Evolutionary conservation across 2,888 invertebrate genomes (phyloP).

Genomic region (Acheta domesticus): DNA sequence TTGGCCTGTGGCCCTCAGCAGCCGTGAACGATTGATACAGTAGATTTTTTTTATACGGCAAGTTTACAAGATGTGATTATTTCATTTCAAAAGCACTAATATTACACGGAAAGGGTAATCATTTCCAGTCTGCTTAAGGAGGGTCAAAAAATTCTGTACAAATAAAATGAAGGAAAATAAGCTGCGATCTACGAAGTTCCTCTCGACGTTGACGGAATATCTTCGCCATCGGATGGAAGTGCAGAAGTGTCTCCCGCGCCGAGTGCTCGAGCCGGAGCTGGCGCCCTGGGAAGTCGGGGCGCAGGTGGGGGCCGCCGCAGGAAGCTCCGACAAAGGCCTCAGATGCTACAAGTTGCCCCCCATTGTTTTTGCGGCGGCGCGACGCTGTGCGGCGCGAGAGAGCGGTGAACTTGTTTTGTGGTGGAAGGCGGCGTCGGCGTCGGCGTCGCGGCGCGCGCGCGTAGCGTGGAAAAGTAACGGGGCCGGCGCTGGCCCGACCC

Average conservation of each 20-base stretch:
- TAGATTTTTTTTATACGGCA: no score
- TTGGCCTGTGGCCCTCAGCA: no score
- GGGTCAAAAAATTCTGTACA: no score
- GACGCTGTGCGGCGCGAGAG: background rate
- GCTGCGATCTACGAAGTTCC: no score
- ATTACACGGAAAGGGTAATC: no score
- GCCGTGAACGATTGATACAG: no score
- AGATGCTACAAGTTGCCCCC: background rate
- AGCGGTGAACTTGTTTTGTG: conserved; percentile 4
- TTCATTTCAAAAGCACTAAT: no score
- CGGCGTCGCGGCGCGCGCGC: background rate
- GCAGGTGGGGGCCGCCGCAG: background rate
- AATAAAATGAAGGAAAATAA: no score
- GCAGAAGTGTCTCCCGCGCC: background rate
- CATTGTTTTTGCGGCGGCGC: background rate
- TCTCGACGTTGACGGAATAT: no score
- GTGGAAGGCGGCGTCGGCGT: background rate
- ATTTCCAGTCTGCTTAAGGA: no score
- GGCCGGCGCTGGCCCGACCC: no score
- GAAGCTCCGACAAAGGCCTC: background rate
- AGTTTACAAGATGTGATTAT: no score
- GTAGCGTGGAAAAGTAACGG: background rate
- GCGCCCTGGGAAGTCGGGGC: background rate
- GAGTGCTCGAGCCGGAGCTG: background rate
- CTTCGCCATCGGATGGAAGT: background rate